Evolutionary conservation across 2,113 vertebrate species (phyloP).

Genomic region (Procavia capensis): DNA sequence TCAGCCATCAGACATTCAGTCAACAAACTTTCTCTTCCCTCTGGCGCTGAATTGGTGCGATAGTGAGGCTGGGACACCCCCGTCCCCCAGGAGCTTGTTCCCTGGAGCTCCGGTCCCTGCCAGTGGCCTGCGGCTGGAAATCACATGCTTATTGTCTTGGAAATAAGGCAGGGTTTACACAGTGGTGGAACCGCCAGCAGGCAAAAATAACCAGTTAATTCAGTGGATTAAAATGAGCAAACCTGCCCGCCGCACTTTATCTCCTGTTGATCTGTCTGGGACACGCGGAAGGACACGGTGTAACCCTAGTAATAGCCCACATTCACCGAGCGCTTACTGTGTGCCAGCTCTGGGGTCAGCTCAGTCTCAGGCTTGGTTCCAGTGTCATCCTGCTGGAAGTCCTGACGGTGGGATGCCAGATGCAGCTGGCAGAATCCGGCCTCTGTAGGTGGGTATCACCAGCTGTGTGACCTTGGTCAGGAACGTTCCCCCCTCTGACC

Average conservation of each 20-base stretch:
- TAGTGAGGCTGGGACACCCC: background rate
- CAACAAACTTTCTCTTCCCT: background rate
- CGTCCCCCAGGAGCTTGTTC: background rate
- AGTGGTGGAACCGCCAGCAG: background rate
- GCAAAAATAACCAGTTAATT: slow-evolving; percentile 65
- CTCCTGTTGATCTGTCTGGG: slow-evolving; percentile 16
- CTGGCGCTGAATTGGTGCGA: background rate
- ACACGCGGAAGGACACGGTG: background rate
- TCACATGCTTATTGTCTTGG: slow-evolving; percentile 31
- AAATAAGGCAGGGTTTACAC: slow-evolving; percentile 37
- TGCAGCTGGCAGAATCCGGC: background rate
- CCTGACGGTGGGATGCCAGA: background rate
- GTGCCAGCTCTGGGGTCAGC: background rate
- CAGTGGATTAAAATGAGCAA: background rate
- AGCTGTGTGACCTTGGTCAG: background rate
- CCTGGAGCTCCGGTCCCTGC: background rate
- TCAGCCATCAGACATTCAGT: background rate
- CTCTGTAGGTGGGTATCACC: background rate
- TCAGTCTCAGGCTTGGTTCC: background rate
- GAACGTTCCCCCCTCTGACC: background rate
- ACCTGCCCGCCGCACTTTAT: background rate
- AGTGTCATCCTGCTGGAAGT: background rate
- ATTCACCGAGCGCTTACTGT: background rate
- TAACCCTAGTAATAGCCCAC: background rate
- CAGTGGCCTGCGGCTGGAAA: background rate